phyloP scores from a whole-genome alignment of 2,113 vertebrate species.

The Polyodon spathula region DNA sequence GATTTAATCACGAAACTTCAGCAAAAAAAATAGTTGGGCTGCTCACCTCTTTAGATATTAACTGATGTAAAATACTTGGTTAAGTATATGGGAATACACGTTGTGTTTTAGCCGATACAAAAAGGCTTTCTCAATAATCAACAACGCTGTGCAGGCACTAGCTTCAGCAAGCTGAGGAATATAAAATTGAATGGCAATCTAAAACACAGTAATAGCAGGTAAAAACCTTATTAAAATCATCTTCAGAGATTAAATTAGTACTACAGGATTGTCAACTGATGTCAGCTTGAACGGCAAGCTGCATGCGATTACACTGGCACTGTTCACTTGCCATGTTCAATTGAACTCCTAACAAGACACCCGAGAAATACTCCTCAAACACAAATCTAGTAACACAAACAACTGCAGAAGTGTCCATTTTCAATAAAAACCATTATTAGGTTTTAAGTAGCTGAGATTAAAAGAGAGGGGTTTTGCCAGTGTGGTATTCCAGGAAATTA shows the following conservation, averaged over 20 bases:
- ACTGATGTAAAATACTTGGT: no score
- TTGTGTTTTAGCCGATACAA: not conserved
- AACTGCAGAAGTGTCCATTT: not conserved
- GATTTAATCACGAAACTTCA: no score
- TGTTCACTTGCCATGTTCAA: not conserved
- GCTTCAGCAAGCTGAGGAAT: not conserved
- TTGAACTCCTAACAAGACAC: not conserved
- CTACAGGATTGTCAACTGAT: not conserved
- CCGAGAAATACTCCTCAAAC: not conserved
- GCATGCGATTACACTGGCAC: not conserved
- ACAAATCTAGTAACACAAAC: not conserved
- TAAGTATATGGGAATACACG: no score
- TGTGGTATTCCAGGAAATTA: not conserved
- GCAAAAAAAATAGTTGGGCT: no score
- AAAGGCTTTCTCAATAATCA: not conserved
- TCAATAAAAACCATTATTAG: no score
- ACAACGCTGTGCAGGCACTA: not conserved
- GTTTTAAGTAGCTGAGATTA: no score
- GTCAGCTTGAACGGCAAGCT: not conserved
- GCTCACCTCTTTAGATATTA: no score
- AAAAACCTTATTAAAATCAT: not conserved
- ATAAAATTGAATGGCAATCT: not conserved
- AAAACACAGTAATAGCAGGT: not conserved
- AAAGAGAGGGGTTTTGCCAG: not conserved
- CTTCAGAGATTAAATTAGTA: not conserved